Evolutionary conservation across 2,113 vertebrate genomes (phyloP).

Genomic region (Cheirogaleus medius): DNA sequence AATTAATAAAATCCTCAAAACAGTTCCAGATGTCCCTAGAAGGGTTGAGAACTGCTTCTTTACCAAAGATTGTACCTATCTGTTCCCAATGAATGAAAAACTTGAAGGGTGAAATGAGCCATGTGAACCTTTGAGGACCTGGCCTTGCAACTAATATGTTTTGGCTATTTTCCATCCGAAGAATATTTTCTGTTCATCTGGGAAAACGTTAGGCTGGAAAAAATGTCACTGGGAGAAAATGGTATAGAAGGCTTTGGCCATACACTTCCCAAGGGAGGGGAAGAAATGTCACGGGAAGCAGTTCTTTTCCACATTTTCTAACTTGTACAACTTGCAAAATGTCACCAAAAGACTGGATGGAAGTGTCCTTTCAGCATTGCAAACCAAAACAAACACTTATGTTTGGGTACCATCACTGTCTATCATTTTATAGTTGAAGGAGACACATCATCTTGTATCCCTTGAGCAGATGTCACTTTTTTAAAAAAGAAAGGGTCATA

Average conservation of each 20-base stretch:
- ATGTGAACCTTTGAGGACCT: not conserved
- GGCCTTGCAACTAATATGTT: not conserved
- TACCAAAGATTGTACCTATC: not conserved
- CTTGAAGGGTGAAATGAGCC: not conserved
- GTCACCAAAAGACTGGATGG: not conserved
- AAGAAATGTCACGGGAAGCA: not conserved
- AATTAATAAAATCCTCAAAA: not conserved
- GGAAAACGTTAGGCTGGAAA: not conserved
- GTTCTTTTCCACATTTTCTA: not conserved
- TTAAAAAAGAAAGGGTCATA: not conserved
- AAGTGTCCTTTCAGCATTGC: rapidly evolving
- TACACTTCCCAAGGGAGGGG: not conserved
- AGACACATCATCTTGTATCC: not conserved
- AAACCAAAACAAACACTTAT: not conserved
- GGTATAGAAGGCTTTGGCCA: not conserved
- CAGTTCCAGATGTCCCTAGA: not conserved
- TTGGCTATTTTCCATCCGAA: not conserved
- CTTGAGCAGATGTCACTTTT: not conserved
- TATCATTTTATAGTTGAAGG: not conserved
- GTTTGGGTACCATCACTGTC: not conserved
- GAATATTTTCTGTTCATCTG: not conserved
- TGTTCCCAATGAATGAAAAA: slow-evolving; percentile 27
- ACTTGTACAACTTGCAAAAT: rapidly evolving
- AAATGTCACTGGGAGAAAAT: not conserved
- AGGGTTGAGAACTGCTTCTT: not conserved